Evolutionary conservation across 1,140 invertebrate genomes (phyloP), one percentile per base, ranked within the genome.

Genomic region (Drosophila albomicans): DNA sequence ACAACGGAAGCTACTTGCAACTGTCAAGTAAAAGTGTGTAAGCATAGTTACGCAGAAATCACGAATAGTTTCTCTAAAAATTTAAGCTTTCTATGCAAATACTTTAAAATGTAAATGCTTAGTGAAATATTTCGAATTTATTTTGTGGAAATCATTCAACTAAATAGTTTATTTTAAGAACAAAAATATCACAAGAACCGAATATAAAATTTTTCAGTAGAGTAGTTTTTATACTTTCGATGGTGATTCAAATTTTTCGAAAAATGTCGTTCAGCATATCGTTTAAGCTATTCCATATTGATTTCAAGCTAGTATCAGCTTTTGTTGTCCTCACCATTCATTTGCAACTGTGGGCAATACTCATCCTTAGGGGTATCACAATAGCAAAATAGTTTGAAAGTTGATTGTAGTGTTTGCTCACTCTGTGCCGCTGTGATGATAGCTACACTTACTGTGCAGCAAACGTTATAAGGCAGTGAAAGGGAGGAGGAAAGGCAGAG

Each of bases 331-430:
- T 45, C 8, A n/a, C 43, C 7, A 48, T 16, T 20, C 46, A 16
- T 1, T 20, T 48, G 46, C 2, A 20, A 20, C n/a, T 43, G 41
- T 54, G 35, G 35, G 35, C 35, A 38, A 3, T 38, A 10, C 35
- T 38, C 35, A 38, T 38, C 7, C 35, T 11, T 38, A 10, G 10
- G 35, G 20, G 56, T 73, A 59, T 72, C 13, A 13, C 32, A 15
- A 56, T 13, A 57, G 35, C 7, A 16, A 10, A 69, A 59, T 38
- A 56, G 41, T 68, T 75, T 41, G 15, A 45, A 62, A 69, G 15
- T 70, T 72, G 68, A 59, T 64, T 72, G 54, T 54, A 61, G 25
- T 52, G 67, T 64, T 69, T 62, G 71, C 15, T n/a, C 1, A 15
- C 32, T n/a, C 49, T 25, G n/a, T 32, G 25, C 38, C 25, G 59